Evolutionary conservation across 2,113 vertebrate genomes (phyloP).

Genomic region (Trematocara nigrifrons): DNA sequence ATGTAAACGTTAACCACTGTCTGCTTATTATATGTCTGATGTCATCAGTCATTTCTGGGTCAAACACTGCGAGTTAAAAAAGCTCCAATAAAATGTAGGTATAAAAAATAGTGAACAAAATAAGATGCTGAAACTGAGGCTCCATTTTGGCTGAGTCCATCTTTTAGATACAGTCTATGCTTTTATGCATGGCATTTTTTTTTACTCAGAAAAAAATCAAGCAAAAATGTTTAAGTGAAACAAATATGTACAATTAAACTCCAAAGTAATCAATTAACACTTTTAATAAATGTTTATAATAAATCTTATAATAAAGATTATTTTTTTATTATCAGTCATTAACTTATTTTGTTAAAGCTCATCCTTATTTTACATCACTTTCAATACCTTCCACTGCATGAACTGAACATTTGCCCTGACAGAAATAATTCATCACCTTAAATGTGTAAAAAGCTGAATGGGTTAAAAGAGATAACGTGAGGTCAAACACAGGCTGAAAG

Average conservation of each 20-base stretch:
- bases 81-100: accelerated
- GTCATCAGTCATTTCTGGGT: not conserved
- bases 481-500: not conserved
- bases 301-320: not conserved
- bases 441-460: not conserved
- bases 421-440: not conserved
- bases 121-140: not conserved
- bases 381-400: not conserved
- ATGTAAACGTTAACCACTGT: not conserved
- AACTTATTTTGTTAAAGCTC: not conserved
- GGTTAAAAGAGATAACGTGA: not conserved
- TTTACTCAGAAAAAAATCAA: not conserved
- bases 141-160: accelerated
- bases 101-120: not conserved
- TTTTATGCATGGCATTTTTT: accelerated
- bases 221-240: not conserved
- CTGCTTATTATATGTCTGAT: not conserved
- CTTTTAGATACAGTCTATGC: not conserved
- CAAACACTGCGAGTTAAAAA: not conserved
- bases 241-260: not conserved
- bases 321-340: not conserved
- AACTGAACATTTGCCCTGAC: not conserved
- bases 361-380: accelerated
- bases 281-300: not conserved
- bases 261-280: not conserved